Evolutionary conservation across 2,888 invertebrate species (phyloP).

Genomic region (Ceramica pisi): DNA sequence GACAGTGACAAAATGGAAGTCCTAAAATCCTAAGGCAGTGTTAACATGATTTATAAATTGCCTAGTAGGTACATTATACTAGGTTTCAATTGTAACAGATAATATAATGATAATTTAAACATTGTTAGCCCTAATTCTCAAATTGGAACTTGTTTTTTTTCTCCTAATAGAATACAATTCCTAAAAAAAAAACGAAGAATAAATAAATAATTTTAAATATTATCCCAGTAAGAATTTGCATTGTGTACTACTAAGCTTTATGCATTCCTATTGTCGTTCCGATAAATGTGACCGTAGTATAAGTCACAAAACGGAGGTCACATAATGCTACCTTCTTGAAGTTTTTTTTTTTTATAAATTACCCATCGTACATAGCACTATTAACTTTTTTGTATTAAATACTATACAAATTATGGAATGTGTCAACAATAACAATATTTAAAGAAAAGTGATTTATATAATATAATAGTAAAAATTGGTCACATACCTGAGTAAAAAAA

Average conservation of each 20-base stretch:
- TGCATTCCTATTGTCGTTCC: conserved; percentile 9
- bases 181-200: too few relatives aligned
- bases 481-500: conserved; percentile 13
- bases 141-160: too few relatives aligned
- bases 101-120: too few relatives aligned
- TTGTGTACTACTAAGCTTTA: conserved; percentile 10
- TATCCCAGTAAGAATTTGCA: background rate
- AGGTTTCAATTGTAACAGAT: too few relatives aligned
- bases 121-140: too few relatives aligned
- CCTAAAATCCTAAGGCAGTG: too few relatives aligned
- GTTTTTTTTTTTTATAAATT: background rate
- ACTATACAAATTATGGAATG: background rate
- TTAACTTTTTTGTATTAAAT: background rate
- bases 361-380: background rate
- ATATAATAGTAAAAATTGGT: conserved; percentile 14
- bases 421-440: conserved; percentile 9
- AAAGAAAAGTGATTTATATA: conserved; percentile 7
- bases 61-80: too few relatives aligned
- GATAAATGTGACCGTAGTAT: background rate
- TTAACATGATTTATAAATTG: too few relatives aligned
- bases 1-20: too few relatives aligned
- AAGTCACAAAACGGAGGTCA: conserved; percentile 6
- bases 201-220: too few relatives aligned
- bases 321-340: conserved; percentile 13
- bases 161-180: too few relatives aligned